Percentiles rank a stretch among this genome's conserved stretches.
Conservation (phyloP, 2,888 invertebrate genomes). For the Idaea dimidiata region DNA sequence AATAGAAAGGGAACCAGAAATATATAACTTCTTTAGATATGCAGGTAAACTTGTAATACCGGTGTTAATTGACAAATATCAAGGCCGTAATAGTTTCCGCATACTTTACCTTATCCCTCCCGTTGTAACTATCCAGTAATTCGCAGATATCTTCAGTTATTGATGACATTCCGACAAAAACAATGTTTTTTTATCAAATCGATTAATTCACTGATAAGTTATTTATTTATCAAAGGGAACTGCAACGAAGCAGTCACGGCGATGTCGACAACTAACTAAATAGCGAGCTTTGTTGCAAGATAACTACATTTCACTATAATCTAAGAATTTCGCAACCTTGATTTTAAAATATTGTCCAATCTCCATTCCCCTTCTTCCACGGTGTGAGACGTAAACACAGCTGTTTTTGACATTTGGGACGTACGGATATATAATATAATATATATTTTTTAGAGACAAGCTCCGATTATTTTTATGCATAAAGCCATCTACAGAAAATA, state of each 20-base stretch:
- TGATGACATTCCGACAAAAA: slow-evolving; percentile 52
- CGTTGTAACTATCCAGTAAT: slow-evolving; percentile 89
- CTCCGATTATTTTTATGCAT: too few species aligned
- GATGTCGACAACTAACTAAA: slow-evolving; percentile 24
- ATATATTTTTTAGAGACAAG: too few species aligned
- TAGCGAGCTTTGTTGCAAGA: slow-evolving; percentile 40
- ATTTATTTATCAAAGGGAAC: slow-evolving; percentile 24
- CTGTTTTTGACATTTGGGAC: slow-evolving; percentile 63
- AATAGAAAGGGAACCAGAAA: background rate
- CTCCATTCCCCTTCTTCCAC: background rate
- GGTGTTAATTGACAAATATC: slow-evolving; percentile 42
- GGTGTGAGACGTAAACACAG: slow-evolving; percentile 25
- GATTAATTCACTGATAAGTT: slow-evolving; percentile 37
- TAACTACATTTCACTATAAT: slow-evolving; percentile 58
- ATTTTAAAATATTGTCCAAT: background rate
- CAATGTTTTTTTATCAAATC: slow-evolving; percentile 11
- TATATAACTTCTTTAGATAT: background rate
- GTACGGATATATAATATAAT: background rate
- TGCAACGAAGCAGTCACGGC: slow-evolving; percentile 12
- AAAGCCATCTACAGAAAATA: too few species aligned
- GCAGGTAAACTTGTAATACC: slow-evolving; percentile 35
- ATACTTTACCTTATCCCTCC: slow-evolving; percentile 89
- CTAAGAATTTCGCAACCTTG: slow-evolving; percentile 41
- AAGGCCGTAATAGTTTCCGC: slow-evolving; percentile 55
- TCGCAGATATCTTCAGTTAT: slow-evolving; percentile 82